Percentiles rank a stretch among this genome's conserved stretches.
Evolutionary conservation across 2,113 vertebrate genomes (phyloP).

Genomic region (Entelurus aequoreus): DNA sequence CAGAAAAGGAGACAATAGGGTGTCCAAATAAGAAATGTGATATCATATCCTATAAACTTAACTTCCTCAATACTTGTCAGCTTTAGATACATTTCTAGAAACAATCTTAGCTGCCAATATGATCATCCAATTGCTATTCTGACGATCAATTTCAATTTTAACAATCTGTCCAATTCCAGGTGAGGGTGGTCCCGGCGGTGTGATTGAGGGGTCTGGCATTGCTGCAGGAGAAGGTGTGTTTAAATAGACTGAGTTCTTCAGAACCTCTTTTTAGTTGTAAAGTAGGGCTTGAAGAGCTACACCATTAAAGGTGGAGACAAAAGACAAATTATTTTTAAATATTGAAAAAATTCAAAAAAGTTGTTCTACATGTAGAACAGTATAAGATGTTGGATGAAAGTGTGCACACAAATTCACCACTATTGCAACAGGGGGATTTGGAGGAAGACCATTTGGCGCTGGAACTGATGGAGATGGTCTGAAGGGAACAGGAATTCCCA

Average conservation of each 20-base stretch:
- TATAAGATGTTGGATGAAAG: slow-evolving; percentile 2
- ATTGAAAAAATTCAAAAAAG: not conserved
- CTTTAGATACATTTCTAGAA: too few species aligned
- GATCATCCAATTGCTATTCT: not conserved
- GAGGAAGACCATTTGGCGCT: slow-evolving; percentile 42
- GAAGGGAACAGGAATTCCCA: slow-evolving; percentile 66
- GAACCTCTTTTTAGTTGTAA: slow-evolving; percentile 7
- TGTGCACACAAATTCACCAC: slow-evolving; percentile 6
- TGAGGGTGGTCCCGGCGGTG: slow-evolving; percentile 47
- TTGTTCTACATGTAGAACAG: not conserved
- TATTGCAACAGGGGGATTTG: slow-evolving; percentile 46
- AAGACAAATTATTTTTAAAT: not conserved
- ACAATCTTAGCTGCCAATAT: not conserved
- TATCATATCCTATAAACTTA: too few species aligned
- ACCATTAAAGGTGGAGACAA: not conserved
- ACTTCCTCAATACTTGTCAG: too few species aligned
- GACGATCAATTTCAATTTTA: not conserved
- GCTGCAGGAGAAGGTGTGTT: slow-evolving; percentile 58
- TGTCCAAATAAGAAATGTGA: not conserved
- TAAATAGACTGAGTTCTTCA: slow-evolving; percentile 4
- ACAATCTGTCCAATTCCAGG: slow-evolving; percentile 36
- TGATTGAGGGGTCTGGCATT: slow-evolving; percentile 70
- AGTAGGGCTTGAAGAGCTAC: not conserved
- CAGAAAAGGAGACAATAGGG: not conserved
- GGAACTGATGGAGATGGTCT: slow-evolving; percentile 48